Percentiles rank a stretch among this genome's conserved stretches.
Evolutionary conservation across 2,113 vertebrate genomes (phyloP).

Genomic region (Charadrius vociferus): DNA sequence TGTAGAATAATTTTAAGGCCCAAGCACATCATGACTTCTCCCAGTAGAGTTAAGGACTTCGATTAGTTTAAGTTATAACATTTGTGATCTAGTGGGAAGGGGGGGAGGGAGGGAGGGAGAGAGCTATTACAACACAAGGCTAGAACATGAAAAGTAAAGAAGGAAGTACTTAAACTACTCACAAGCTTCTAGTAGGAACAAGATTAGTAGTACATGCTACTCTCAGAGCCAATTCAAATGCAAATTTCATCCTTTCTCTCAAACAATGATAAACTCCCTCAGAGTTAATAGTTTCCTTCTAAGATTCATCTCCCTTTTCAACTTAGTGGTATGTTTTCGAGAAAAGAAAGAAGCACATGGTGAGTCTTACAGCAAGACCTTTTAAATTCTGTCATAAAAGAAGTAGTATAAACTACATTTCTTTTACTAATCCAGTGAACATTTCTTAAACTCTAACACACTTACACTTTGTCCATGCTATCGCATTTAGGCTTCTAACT

Average conservation of each 20-base stretch:
- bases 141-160: constrained; percentile 79
- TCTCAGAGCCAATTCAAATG: constrained; percentile 91
- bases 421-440: constrained; percentile 84
- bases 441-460: constrained; percentile 75
- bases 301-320: constrained; percentile 92
- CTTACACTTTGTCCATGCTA: constrained; percentile 64
- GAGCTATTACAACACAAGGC: constrained; percentile 63
- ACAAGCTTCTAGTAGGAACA: constrained; percentile 82
- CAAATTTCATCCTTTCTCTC: constrained; percentile 88
- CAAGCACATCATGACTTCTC: neutral
- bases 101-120: constrained; percentile 52
- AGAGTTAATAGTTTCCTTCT: constrained; percentile 97
- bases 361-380: constrained; percentile 86
- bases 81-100: constrained; percentile 53
- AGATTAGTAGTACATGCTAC: constrained; percentile 89
- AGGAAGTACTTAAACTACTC: constrained; percentile 88
- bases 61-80: constrained; percentile 69
- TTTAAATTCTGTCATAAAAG: constrained; percentile 84
- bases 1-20: neutral
- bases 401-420: constrained; percentile 86
- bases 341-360: constrained; percentile 81
- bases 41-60: constrained; percentile 40
- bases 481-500: constrained; percentile 72
- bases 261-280: constrained; percentile 98
- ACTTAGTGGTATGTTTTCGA: constrained; percentile 83